Evolutionary conservation across 2,888 invertebrate species (phyloP), one percentile per base, ranked within the genome.

Genomic region (Pyrochroa serraticornis): DNA sequence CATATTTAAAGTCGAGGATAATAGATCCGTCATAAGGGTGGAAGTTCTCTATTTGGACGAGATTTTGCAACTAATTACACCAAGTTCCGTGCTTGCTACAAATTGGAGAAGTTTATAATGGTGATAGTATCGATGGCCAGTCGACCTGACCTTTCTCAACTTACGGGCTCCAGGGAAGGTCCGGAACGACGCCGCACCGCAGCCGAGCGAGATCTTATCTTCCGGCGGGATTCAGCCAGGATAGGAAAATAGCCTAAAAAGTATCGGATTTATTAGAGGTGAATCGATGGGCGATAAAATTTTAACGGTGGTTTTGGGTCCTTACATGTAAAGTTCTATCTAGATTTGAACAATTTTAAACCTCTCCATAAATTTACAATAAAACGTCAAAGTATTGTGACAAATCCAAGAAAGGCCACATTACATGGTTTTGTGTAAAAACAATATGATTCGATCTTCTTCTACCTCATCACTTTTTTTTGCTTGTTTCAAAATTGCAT

Each of bases 261-360:
- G 51, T 57, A 57, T 57, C 51, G 44, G 43, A 55, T 55, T 55
- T 55, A 55, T 55, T 48, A 38, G 46, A 14, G 43, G 33, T 36
- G 35, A 12, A 30, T 42, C 43, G 54, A 55, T 48, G 36, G 37
- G 39, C 43, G 54, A 55, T 55, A 55, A 55, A 55, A 35, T 3
- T 46, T 53, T 53, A 46, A 41, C 46, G 41, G 37, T 34, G 22
- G 31, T 43, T 39, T 32, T 46, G 14, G 38, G 30, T 43, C 12
- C 35, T 55, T 47, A 41, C 32, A 38, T 47, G 42, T 31, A 13
- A 13, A 5, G 2, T 7, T 7, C 47, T 48, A 55, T 55, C 48
- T 42, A 41, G 53, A 53, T 53, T 46, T 39, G 3, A 22, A 22
- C 22, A 22, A 22, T 22, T 22, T 22, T 22, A 22, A 22, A 22